Base-by-base conservation (phyloP, 2,113 vertebrate species). In the Percina caprodes region DNA sequence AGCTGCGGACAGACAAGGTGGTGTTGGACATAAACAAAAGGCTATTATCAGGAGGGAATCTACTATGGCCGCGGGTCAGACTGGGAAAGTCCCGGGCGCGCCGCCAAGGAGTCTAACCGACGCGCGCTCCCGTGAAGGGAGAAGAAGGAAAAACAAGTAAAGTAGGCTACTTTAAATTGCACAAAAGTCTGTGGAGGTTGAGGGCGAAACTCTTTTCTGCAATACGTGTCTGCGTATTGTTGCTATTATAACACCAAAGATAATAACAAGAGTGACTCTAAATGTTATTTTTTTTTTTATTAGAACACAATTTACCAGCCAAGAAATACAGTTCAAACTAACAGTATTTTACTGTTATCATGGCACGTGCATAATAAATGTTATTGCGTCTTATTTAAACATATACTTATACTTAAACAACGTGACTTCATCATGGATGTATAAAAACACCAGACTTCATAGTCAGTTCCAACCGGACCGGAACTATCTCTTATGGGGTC, bases 31-130 rank as follows among this genome's bases (percentile, higher is more conserved):
- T 94, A 93, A 95, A 95, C 93, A 94, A 87, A 93, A 91, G 87
- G 61, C 83, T 70, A 74, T 91, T 91, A 89, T 92, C 90, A 83
- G 94, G 83, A 92, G 92, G 88, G 91, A 80, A 80, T 87, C 86
- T 87, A 89, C 91, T 89, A 90, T 93, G 93, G 90, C 91, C 69
- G 86, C 66, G 84, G 86, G 89, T 92, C 86, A 89, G 83, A 49
- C 69, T 90, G 95, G 98, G 97, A 98, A 99, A 99, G 97, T 98
- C 97, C 98, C 98, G 94, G 97, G 97, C 97, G 82, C 59, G 69
- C 91, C 88, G 96, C 97, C 97, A 79, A 97, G 95, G 88, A 94
- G 94, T 93, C 91, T 87, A 79, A 91, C 73, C 78, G 77, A 78
- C 15, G 90, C 92, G 91, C 93, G 92, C 87, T 46, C 90, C 76